Percentiles rank a stretch among this genome's conserved stretches.
phyloP scores from a whole-genome alignment of 1,140 invertebrate species.

The Cardiocondyla obscurior region DNA sequence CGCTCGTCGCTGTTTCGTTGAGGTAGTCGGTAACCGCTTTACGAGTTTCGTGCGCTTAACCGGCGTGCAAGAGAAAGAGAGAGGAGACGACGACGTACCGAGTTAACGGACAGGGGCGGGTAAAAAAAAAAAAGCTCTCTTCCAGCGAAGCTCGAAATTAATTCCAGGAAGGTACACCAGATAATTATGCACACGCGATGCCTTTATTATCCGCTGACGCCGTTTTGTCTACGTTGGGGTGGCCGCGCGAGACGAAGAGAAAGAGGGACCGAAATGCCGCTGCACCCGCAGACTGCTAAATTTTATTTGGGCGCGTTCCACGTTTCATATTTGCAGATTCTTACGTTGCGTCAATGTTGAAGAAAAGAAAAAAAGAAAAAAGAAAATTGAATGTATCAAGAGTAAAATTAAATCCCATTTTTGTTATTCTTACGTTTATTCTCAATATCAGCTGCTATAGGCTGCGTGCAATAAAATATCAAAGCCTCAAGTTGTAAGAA shows the following conservation, averaged over 20 bases:
- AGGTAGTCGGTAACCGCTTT: background rate
- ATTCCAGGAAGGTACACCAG: constrained; percentile 72
- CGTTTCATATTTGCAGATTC: background rate
- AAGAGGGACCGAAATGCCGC: background rate
- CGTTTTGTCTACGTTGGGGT: constrained; percentile 45
- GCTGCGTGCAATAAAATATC: too few relatives aligned
- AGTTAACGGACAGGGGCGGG: constrained; percentile 16
- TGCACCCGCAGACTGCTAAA: constrained; percentile 22
- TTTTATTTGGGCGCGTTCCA: constrained; percentile 24
- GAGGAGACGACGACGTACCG: constrained; percentile 25
- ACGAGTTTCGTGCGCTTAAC: constrained; percentile 56
- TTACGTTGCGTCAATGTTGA: background rate
- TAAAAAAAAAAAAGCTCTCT: constrained; percentile 52
- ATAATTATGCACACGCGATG: constrained; percentile 75
- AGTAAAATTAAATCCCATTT: too few relatives aligned
- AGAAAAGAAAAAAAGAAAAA: too few relatives aligned
- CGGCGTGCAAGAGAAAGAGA: background rate
- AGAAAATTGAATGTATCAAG: too few relatives aligned
- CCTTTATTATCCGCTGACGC: constrained; percentile 61
- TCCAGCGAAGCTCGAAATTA: constrained; percentile 70
- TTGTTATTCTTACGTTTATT: too few relatives aligned
- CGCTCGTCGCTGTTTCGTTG: background rate
- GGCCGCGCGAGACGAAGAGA: background rate
- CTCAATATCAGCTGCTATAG: too few relatives aligned
- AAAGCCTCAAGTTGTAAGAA: too few relatives aligned